phyloP scores from a whole-genome alignment of 2,113 vertebrate species.

The Gymnogyps californianus region DNA sequence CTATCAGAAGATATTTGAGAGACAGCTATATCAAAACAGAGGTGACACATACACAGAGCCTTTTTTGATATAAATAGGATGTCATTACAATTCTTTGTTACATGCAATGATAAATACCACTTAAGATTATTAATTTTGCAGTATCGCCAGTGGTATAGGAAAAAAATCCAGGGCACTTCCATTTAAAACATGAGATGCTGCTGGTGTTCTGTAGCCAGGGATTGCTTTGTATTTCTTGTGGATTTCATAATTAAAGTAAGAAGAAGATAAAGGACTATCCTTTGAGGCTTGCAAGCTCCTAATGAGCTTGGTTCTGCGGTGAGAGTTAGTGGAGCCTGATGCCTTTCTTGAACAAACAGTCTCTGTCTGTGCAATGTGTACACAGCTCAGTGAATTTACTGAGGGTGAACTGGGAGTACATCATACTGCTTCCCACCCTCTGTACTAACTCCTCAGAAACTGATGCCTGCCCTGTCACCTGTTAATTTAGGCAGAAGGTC shows the following conservation, averaged over 20 bases:
- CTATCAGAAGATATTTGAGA: constrained; percentile 13
- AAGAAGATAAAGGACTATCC: not conserved
- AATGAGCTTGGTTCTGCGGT: not conserved
- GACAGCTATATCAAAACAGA: not conserved
- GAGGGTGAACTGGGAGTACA: not conserved
- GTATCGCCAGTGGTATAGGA: not conserved
- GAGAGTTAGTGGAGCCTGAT: not conserved
- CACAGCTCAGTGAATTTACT: not conserved
- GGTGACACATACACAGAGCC: not conserved
- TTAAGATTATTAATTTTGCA: not conserved
- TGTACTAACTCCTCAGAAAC: not conserved
- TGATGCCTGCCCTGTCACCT: not conserved
- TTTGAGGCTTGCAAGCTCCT: not conserved
- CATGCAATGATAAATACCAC: not conserved
- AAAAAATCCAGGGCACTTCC: not conserved
- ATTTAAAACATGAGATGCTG: not conserved
- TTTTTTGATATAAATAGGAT: not conserved
- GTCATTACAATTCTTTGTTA: not conserved
- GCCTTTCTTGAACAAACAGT: not conserved
- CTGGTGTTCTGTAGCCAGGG: not conserved
- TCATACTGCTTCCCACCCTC: not conserved
- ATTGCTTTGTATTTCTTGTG: not conserved
- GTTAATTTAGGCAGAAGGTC: not conserved
- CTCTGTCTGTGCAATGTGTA: not conserved
- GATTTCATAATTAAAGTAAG: not conserved